Evolutionary conservation across 2,113 vertebrate species (phyloP).

Genomic region (Verasper variegatus): DNA sequence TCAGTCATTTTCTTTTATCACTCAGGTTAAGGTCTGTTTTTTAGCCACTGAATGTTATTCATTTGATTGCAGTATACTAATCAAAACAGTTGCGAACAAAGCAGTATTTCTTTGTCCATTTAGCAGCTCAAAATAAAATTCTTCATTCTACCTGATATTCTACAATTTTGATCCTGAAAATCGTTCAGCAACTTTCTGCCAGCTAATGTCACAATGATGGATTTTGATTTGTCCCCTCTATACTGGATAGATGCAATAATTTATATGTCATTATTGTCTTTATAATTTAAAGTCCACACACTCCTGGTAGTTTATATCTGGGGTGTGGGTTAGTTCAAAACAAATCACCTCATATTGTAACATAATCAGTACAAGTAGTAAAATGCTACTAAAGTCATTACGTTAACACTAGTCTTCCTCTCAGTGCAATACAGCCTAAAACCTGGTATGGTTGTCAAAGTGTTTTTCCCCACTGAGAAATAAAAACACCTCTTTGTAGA

Average conservation of each 20-base stretch:
- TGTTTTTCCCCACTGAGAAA: conserved; percentile 52
- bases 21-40: background rate
- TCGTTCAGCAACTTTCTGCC: background rate
- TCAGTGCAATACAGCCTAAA: conserved; percentile 65
- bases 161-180: too few species aligned
- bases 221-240: conserved; percentile 1
- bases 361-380: conserved; percentile 53
- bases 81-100: conserved; percentile 31
- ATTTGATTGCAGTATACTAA: background rate
- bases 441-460: conserved; percentile 38
- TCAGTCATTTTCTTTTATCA: background rate
- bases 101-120: conserved; percentile 6
- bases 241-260: conserved; percentile 46
- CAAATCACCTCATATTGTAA: conserved; percentile 56
- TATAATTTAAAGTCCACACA: conserved; percentile 36
- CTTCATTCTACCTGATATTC: background rate
- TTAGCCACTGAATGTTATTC: background rate
- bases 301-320: conserved; percentile 2
- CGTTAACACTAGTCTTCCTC: conserved; percentile 65
- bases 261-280: conserved; percentile 19
- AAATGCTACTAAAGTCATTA: conserved; percentile 48
- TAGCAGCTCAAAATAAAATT: background rate
- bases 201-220: background rate
- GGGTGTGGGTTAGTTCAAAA: conserved; percentile 16
- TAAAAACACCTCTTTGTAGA: conserved; percentile 2